Evolutionary conservation across 2,888 invertebrate genomes (phyloP).

Genomic region (Polyommatus icarus): DNA sequence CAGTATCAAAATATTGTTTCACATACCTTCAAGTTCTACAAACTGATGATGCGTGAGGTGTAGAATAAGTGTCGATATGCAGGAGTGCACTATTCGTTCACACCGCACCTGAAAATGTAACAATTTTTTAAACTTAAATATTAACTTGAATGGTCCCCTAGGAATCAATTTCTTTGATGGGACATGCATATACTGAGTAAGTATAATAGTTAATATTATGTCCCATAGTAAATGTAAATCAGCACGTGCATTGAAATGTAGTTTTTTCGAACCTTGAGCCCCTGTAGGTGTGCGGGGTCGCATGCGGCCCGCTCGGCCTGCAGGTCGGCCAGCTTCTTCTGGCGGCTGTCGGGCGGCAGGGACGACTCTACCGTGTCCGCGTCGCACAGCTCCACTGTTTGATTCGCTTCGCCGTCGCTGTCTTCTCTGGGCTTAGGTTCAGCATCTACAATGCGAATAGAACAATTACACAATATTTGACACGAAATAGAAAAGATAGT

Average conservation of each 20-base stretch:
- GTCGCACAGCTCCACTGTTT: slow-evolving; percentile 79
- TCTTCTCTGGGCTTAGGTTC: slow-evolving; percentile 75
- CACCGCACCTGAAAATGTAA: slow-evolving; percentile 77
- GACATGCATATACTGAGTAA: no score
- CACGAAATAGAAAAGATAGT: no score
- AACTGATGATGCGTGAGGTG: slow-evolving; percentile 91
- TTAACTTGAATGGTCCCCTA: no score
- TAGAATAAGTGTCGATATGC: slow-evolving; percentile 89
- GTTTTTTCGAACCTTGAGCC: slow-evolving; percentile 73
- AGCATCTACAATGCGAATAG: slow-evolving; percentile 45
- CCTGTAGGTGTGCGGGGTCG: slow-evolving; percentile 88
- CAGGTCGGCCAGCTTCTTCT: slow-evolving; percentile 84
- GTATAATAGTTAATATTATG: no score
- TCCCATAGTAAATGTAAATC: not conserved
- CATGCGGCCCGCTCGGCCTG: slow-evolving; percentile 89
- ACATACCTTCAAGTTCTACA: slow-evolving; percentile 90
- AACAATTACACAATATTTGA: no score
- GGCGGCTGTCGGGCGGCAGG: slow-evolving; percentile 84
- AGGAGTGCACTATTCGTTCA: slow-evolving; percentile 89
- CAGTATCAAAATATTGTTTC: no score
- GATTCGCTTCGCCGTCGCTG: slow-evolving; percentile 75
- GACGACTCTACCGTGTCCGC: slow-evolving; percentile 86
- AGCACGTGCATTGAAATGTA: no score
- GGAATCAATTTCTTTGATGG: no score
- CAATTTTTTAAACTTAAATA: no score